phyloP scores from a whole-genome alignment of 2,113 vertebrate species.

The Varanus salvator region DNA sequence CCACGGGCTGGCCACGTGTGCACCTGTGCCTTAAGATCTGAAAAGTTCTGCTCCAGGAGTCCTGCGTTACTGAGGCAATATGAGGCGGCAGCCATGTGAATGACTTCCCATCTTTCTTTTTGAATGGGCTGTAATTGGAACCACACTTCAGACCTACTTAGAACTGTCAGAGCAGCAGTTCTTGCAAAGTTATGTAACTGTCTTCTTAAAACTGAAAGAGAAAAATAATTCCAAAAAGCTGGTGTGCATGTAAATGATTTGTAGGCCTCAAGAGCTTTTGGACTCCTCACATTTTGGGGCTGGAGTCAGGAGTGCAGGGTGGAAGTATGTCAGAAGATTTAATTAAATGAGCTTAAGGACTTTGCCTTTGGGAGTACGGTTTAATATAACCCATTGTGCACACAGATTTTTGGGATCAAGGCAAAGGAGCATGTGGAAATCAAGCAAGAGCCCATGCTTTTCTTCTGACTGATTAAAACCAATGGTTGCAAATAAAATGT shows the following conservation, averaged over 20 bases:
- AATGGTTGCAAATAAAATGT: neutral
- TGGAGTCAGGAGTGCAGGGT: neutral
- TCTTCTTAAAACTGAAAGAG: neutral
- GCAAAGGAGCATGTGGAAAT: neutral
- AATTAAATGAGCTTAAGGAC: conserved; percentile 6
- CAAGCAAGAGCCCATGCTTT: neutral
- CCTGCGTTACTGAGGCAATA: neutral
- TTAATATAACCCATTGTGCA: neutral
- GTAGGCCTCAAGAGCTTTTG: neutral
- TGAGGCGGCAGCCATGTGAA: neutral
- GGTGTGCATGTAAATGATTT: neutral
- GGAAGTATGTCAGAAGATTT: neutral
- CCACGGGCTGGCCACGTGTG: accelerated
- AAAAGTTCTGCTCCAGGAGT: neutral
- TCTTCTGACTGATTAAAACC: neutral
- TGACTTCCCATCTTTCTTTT: neutral
- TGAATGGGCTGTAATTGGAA: conserved; percentile 19
- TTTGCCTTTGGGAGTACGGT: neutral
- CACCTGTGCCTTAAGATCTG: neutral
- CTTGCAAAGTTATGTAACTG: neutral
- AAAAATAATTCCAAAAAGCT: conserved; percentile 30
- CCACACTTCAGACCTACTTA: conserved; percentile 5
- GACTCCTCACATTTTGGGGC: neutral
- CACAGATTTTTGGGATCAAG: neutral
- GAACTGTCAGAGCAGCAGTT: conserved; percentile 2